A percentile compares a stretch with the other conserved stretches of the same genome.
These are phyloP conservation scores for Galeopsomyia nigrocyanea DNA, from an alignment of 2,888 invertebrate genomes.

Conservation along the genomic window DNA sequence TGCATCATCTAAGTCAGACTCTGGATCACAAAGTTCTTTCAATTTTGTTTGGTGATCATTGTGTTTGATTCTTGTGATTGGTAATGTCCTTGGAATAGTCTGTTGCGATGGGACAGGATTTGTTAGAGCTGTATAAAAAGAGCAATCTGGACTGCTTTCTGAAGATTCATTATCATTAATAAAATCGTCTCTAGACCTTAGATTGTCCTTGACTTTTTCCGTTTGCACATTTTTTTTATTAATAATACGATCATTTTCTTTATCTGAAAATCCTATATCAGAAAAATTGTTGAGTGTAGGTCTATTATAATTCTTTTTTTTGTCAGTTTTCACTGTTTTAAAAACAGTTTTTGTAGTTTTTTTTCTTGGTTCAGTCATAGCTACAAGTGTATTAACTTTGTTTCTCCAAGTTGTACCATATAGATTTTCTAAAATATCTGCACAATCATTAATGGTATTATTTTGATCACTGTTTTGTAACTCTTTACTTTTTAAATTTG, in stretches of 20 bases:
- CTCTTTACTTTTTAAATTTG: conserved; percentile 19
- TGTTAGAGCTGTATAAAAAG: conserved; percentile 63
- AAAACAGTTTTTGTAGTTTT: conserved; percentile 45
- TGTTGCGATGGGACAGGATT: conserved; percentile 49
- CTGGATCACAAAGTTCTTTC: conserved; percentile 60
- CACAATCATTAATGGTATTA: conserved; percentile 56
- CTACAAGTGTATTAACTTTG: conserved; percentile 58
- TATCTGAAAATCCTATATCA: conserved; percentile 32
- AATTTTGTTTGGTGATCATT: conserved; percentile 48
- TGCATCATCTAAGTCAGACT: conserved; percentile 54
- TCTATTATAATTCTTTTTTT: conserved; percentile 49
- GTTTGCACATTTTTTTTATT: conserved; percentile 19
- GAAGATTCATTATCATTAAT: conserved; percentile 57
- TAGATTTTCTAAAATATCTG: conserved; percentile 68
- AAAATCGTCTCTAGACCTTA: conserved; percentile 53
- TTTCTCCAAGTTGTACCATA: conserved; percentile 74
- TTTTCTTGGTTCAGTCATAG: conserved; percentile 57
- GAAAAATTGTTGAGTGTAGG: conserved; percentile 12
- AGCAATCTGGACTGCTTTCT: conserved; percentile 57
- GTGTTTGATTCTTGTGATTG: conserved; percentile 12
- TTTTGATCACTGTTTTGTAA: conserved; percentile 25
- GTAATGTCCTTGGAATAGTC: conserved; percentile 21
- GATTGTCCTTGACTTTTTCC: conserved; percentile 37
- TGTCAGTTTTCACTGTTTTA: conserved; percentile 60
- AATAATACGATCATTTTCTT: conserved; percentile 35